Conservation (phyloP, 1,140 invertebrate genomes). For the Lepidurus apus region DNA sequence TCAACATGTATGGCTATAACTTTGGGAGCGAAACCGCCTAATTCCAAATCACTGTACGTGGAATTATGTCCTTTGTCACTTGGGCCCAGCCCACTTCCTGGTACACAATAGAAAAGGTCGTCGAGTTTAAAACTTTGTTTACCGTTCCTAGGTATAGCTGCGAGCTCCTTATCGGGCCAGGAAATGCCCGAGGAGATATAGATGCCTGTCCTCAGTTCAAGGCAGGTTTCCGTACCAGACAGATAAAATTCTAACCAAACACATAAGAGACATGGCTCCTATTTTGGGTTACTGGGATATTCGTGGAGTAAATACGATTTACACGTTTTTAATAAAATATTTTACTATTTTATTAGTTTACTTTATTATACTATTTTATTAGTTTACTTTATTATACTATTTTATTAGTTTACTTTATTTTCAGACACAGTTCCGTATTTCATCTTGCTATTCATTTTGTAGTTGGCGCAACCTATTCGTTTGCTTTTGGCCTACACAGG, state of each 20-base stretch:
- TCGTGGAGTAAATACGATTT: slow-evolving; percentile 41
- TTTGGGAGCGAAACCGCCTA: slow-evolving; percentile 40
- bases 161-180: too few species aligned
- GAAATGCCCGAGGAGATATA: neutral
- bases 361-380: slow-evolving; percentile 11
- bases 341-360: neutral
- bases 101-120: too few species aligned
- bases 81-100: too few species aligned
- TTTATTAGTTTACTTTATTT: neutral
- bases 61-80: too few species aligned
- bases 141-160: too few species aligned
- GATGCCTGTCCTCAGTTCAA: neutral
- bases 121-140: too few species aligned
- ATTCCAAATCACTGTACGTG: neutral
- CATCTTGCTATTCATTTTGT: neutral
- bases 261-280: slow-evolving; percentile 36
- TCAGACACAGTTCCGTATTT: neutral
- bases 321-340: neutral
- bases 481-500: slow-evolving; percentile 46
- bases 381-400: neutral
- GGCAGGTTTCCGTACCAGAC: too few species aligned
- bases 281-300: slow-evolving; percentile 44
- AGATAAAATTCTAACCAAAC: too few species aligned
- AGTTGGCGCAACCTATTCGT: slow-evolving; percentile 47
- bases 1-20: slow-evolving; percentile 46